Conservation (phyloP, 2,113 vertebrate species). For the Ageneiosus marmoratus region DNA sequence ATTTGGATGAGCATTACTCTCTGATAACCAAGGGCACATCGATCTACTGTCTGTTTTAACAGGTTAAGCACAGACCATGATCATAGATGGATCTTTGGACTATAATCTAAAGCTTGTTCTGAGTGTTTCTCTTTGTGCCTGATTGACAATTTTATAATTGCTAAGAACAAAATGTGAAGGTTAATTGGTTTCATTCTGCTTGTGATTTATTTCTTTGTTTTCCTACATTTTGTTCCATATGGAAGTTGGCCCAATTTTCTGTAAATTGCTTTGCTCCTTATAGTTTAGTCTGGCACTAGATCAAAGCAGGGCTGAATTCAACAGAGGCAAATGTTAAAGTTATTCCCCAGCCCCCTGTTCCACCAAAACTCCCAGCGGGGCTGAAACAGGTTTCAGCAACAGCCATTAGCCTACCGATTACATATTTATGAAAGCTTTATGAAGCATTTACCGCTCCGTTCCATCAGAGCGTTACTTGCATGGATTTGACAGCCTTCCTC, state of each 20-base stretch:
- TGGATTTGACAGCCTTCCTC: conserved; percentile 71
- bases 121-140: conserved; percentile 62
- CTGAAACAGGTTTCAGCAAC: conserved; percentile 62
- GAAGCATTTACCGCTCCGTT: conserved; percentile 71
- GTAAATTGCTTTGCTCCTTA: conserved; percentile 49
- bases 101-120: conserved; percentile 61
- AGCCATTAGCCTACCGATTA: conserved; percentile 65
- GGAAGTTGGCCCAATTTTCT: conserved; percentile 42
- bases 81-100: conserved; percentile 65
- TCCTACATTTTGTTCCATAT: conserved; percentile 8
- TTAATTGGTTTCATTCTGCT: background rate
- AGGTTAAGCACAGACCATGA: conserved; percentile 40
- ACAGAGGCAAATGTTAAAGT: conserved; percentile 55
- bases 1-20: conserved; percentile 73
- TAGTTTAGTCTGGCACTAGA: conserved; percentile 46
- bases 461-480: conserved; percentile 67
- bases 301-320: conserved; percentile 58
- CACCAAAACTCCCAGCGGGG: conserved; percentile 63
- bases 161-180: background rate
- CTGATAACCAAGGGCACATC: conserved; percentile 74
- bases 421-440: conserved; percentile 75
- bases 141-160: background rate
- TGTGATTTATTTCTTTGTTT: background rate
- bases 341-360: conserved; percentile 60
- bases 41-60: conserved; percentile 63